A percentile compares a stretch with the other conserved stretches of the same genome.
Evolutionary conservation across 2,113 vertebrate species (phyloP).

Genomic region (Halcyon senegalensis): DNA sequence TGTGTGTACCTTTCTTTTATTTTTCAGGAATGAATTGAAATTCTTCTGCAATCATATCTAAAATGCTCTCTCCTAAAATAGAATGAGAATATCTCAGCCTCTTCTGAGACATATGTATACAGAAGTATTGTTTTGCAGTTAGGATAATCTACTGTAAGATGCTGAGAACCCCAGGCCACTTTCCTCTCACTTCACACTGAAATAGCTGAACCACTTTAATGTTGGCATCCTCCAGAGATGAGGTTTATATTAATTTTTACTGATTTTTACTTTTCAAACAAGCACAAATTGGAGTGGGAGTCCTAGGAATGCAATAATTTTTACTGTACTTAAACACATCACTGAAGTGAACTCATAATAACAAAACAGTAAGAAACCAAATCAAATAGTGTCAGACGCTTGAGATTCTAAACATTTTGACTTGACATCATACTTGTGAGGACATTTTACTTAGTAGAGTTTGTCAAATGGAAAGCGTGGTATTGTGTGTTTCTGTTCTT

Average conservation of each 20-base stretch:
- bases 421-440: neutral
- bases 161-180: neutral
- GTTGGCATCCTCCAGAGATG: neutral
- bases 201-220: neutral
- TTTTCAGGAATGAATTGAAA: neutral
- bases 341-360: neutral
- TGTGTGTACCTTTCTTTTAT: neutral
- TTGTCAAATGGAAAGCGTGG: neutral
- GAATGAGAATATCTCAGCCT: neutral
- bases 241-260: neutral
- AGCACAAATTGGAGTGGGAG: neutral
- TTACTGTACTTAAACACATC: neutral
- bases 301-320: neutral
- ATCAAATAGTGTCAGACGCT: fast-evolving
- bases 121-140: neutral
- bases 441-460: neutral
- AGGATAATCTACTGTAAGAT: neutral
- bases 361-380: neutral
- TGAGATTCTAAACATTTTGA: neutral
- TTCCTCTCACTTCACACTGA: neutral
- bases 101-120: neutral
- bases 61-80: neutral
- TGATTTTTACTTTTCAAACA: neutral
- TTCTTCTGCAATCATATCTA: neutral
- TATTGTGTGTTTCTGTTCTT: neutral